Evolutionary conservation across 2,888 invertebrate species (phyloP), one percentile per base, ranked within the genome.

Genomic region (Ernsta delagoae): DNA sequence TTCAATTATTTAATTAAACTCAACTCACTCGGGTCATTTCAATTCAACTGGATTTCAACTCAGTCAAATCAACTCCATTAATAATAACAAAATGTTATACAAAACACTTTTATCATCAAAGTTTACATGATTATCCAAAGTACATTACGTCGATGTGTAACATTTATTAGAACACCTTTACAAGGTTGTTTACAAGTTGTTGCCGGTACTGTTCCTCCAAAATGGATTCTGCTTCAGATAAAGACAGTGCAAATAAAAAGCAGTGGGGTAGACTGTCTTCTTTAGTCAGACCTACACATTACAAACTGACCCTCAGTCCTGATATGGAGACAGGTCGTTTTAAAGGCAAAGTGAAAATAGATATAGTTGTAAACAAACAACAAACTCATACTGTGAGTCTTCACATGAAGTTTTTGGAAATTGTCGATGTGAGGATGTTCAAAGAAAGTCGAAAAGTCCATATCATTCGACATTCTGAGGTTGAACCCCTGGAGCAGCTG

Each of bases 381-480:
- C 88, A 87, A n/a, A 82, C 86, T 34, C 84, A 83, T 66, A 69
- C 69, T 24, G 76, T 95, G n/a, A 86, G 93, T 59, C 82, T 96
- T 8, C 95, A 96, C 78, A 86, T 92, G 39, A 94, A 96, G 72
- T 90, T 92, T 74, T 83, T 96, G 73, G 90, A 92, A 56, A 94
- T 96, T 53, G 88, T 76, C 36, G 76, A 86, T 72, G 83, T 91
- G 2, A 84, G 82, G 75, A 84, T 93, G 1, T 81, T 71, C 45
- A 86, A 81, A 75, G 79, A 75, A 36, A 76, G 74, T 5, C 73
- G 78, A 70, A 79, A 86, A 71, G 73, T 91, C 11, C 70, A 77
- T 0, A 75, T 90, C 4, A 63, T 78, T 4, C 89, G 89, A 70
- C 87, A 79, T 74, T 71, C 78, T 36, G 87, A 89, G 78, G 75